Conservation (phyloP, 37 sponge, comb jelly and placozoan species). For the Ianthella basta region DNA sequence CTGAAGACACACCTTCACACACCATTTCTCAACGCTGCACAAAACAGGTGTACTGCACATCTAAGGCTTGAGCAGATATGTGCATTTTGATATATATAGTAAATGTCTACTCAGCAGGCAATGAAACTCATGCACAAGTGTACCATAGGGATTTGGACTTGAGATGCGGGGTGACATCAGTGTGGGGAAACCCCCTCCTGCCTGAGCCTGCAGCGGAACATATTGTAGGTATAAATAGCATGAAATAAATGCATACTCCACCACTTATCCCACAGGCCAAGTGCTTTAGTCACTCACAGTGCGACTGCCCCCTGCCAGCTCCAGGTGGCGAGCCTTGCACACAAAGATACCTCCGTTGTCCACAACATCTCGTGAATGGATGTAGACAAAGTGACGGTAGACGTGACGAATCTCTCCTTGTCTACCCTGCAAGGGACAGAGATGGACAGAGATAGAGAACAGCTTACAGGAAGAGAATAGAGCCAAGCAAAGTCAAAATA, state of each 20-base stretch:
- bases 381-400: slow-evolving; percentile 84
- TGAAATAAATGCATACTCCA: too few species aligned
- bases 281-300: not conserved
- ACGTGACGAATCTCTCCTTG: slow-evolving; percentile 94
- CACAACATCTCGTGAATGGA: slow-evolving; percentile 64
- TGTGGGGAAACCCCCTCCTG: not conserved
- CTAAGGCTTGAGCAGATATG: too few species aligned
- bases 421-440: slow-evolving; percentile 55
- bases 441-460: not conserved
- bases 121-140: not conserved
- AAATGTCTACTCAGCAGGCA: too few species aligned
- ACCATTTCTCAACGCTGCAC: too few species aligned
- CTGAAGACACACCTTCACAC: not conserved
- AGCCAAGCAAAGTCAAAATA: not conserved
- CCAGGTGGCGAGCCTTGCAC: slow-evolving; percentile 73
- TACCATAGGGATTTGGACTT: slow-evolving; percentile 14
- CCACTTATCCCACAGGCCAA: too few species aligned
- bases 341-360: slow-evolving; percentile 97
- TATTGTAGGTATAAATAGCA: too few species aligned
- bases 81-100: too few species aligned
- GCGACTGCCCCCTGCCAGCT: slow-evolving; percentile 80
- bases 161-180: slow-evolving; percentile 8
- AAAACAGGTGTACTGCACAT: too few species aligned
- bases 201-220: too few species aligned
- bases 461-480: not conserved